Evolutionary conservation across 2,888 invertebrate genomes (phyloP), one percentile per base, ranked within the genome.

Genomic region (Unio pictorum): DNA sequence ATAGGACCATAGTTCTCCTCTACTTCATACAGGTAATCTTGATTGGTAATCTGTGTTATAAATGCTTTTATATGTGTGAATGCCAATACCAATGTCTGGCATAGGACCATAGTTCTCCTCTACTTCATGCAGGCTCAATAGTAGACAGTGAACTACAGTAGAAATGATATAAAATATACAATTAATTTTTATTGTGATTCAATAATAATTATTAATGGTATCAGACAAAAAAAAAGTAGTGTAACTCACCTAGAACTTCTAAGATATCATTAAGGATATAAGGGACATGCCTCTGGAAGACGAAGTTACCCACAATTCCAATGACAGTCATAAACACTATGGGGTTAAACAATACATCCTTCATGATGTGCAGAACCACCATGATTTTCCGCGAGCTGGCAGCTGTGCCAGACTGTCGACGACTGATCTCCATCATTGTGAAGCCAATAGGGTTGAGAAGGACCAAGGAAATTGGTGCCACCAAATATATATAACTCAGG

Each of bases 381-480:
- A 64, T 62, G 45, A 69, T 75, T 15, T 64, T 73, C 26, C 72
- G 66, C 5, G 60, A 57, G 28, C 57, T 55, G 58, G 55, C 61
- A 4, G 66, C 63, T 4, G 63, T 61, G 55, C 71, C 72, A 55
- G 72, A 64, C 45, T 69, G 72, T 20, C 67, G 74, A 58, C 74
- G 62, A 63, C 78, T 92, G 62, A 97, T 93, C 91, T 98, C 98
- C 93, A 98, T 93, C 73, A 98, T 90, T 6, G 96, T 92, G 89
- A 98, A 96, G 30, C 96, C 96, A 78, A 98, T 92, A 0, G 98
- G 98, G 91, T 98, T 98, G 45, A 98, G 91, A 82, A 98, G 94
- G 1, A 96, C 95, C 74, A 98, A 91, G 60, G 96, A 97, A 87
- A 98, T 96, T 1, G 98, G 98, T 17, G 97, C 96, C 93, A 98